A percentile compares a stretch with the other conserved stretches of the same genome.
Evolutionary conservation across 2,888 invertebrate species (phyloP).

Genomic region (Nymphalis urticae): DNA sequence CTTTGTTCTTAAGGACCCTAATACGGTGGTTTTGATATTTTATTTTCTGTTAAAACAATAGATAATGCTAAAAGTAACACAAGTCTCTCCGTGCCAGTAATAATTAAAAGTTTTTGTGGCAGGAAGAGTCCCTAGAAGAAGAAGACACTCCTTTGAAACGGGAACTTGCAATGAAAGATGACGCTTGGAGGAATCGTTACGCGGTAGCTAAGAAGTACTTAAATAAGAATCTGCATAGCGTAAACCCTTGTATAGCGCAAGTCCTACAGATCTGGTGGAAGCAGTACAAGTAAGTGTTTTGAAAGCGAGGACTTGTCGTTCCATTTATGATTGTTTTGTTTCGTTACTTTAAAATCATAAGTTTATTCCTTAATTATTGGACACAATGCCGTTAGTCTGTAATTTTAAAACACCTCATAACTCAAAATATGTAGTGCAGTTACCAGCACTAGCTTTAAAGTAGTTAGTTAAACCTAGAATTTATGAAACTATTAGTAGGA

Average conservation of each 20-base stretch:
- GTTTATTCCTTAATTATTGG: too few species aligned
- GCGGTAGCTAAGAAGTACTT: slow-evolving; percentile 59
- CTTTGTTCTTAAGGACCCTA: slow-evolving; percentile 92
- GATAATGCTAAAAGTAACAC: background rate
- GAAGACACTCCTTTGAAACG: slow-evolving; percentile 79
- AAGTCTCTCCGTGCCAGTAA: background rate
- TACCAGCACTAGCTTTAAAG: too few species aligned
- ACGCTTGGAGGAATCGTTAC: slow-evolving; percentile 84
- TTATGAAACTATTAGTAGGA: too few species aligned
- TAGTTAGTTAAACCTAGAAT: too few species aligned
- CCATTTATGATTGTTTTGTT: background rate
- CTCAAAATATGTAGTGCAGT: too few species aligned
- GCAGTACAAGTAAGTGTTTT: slow-evolving; percentile 83
- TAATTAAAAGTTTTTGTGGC: slow-evolving; percentile 13
- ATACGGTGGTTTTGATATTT: slow-evolving; percentile 56
- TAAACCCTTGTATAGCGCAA: slow-evolving; percentile 91
- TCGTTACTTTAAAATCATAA: background rate
- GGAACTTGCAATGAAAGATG: slow-evolving; percentile 83
- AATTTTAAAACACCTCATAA: too few species aligned
- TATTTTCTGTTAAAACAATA: background rate
- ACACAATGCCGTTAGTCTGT: too few species aligned
- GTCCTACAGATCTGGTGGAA: slow-evolving; percentile 91
- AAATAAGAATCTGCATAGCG: slow-evolving; percentile 84
- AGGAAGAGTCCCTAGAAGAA: slow-evolving; percentile 75
- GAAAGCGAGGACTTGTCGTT: background rate